Conservation (phyloP, 2,113 vertebrate genomes). For the Myanophis thanlyinensis region DNA sequence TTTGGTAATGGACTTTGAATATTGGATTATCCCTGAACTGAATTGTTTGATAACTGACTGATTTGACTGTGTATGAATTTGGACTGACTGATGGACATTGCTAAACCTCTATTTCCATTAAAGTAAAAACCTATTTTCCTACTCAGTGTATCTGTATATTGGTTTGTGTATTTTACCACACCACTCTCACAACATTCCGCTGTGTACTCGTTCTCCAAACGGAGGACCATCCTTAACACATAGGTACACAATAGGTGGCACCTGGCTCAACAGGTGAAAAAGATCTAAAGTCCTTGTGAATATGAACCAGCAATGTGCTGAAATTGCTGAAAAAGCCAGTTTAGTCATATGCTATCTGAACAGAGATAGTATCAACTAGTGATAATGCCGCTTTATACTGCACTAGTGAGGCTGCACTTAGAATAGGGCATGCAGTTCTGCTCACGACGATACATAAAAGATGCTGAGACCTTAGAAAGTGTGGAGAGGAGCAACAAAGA, state of each 20-base stretch:
- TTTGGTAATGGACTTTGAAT: too few relatives aligned
- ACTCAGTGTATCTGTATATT: too few relatives aligned
- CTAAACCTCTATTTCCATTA: too few relatives aligned
- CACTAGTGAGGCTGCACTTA: neutral
- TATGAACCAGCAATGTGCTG: neutral
- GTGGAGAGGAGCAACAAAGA: neutral
- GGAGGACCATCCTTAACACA: too few relatives aligned
- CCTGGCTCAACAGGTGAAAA: neutral
- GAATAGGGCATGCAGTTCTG: neutral
- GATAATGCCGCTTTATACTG: neutral
- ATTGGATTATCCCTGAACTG: too few relatives aligned
- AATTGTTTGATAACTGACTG: too few relatives aligned
- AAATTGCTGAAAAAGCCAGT: neutral
- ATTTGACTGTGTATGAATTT: too few relatives aligned
- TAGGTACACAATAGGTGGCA: neutral
- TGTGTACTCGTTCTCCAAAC: too few relatives aligned
- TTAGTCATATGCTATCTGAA: neutral
- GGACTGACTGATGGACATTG: too few relatives aligned
- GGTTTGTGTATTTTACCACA: too few relatives aligned
- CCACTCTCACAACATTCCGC: too few relatives aligned
- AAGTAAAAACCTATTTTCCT: too few relatives aligned
- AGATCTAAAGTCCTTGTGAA: neutral
- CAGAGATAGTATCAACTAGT: neutral
- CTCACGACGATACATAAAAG: neutral
- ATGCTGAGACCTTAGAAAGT: neutral